phyloP scores from a whole-genome alignment of 2,888 invertebrate genomes.

The Therioaphis trifolii region DNA sequence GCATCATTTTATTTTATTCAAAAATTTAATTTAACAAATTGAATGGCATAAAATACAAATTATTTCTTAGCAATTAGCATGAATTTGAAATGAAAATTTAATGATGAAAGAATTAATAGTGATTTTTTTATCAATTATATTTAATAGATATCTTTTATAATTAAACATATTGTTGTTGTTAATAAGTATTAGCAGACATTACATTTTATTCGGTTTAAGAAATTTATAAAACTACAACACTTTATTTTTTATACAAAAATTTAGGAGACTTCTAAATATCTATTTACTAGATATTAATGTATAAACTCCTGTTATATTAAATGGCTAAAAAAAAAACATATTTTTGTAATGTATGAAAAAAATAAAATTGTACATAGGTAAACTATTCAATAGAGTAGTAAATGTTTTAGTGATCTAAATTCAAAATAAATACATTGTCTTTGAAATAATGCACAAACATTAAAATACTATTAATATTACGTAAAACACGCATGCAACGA shows the following conservation, averaged over 20 bases:
- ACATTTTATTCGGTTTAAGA: too few relatives aligned
- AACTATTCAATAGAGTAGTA: background rate
- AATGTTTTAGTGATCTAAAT: background rate
- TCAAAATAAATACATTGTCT: background rate
- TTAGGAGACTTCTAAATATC: too few relatives aligned
- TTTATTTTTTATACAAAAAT: too few relatives aligned
- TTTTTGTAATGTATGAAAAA: background rate
- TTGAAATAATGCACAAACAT: background rate
- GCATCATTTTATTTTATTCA: background rate
- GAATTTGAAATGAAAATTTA: background rate
- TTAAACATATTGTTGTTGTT: too few relatives aligned
- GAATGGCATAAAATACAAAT: background rate
- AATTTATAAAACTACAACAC: too few relatives aligned
- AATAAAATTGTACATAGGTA: background rate
- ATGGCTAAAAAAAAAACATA: background rate
- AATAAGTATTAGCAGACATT: too few relatives aligned
- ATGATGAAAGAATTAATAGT: background rate
- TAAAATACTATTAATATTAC: background rate
- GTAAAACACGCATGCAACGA: conserved; percentile 17
- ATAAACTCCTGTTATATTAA: too few relatives aligned
- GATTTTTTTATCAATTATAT: background rate
- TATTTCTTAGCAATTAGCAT: background rate
- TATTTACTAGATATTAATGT: too few relatives aligned
- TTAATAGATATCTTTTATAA: too few relatives aligned
- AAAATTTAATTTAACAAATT: background rate